phyloP scores from a whole-genome alignment of 92 coral and sea anemone species.

The Actinostola sp. region DNA sequence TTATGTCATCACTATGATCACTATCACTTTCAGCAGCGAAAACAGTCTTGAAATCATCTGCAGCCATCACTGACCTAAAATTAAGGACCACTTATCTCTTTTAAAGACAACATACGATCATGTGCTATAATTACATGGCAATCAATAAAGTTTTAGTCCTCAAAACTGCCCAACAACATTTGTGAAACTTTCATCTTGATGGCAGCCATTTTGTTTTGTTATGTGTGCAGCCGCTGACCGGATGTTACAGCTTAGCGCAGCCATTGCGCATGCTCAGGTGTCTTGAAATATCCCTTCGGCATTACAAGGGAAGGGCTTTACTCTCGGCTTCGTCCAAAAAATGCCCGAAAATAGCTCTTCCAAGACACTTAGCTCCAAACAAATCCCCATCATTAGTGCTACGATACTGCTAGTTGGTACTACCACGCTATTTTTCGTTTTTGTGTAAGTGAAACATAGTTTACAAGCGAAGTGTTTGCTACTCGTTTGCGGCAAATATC shows the following conservation, averaged over 20 bases:
- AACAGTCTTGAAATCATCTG: too few species aligned
- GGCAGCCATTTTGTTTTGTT: conserved; percentile 50
- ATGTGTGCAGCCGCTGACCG: conserved; percentile 69
- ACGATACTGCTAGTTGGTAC: conserved; percentile 87
- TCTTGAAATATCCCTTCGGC: conserved; percentile 33
- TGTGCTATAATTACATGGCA: neutral
- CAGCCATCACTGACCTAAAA: too few species aligned
- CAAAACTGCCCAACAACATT: too few species aligned
- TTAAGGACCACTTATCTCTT: too few species aligned
- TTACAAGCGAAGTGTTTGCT: conserved; percentile 19
- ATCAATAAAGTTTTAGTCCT: neutral
- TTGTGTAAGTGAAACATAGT: conserved; percentile 74
- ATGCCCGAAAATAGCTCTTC: conserved; percentile 81
- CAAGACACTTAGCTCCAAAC: conserved; percentile 73
- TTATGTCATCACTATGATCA: neutral
- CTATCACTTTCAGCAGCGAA: too few species aligned
- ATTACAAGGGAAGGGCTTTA: conserved; percentile 27
- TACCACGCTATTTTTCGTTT: conserved; percentile 85
- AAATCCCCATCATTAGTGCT: conserved; percentile 92
- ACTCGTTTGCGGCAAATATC: conserved; percentile 31
- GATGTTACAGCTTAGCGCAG: conserved; percentile 4
- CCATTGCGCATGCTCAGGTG: conserved; percentile 50
- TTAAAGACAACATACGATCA: neutral
- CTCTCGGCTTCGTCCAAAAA: conserved; percentile 39
- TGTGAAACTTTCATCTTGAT: neutral